Evolutionary conservation across 2,888 invertebrate species (phyloP), one percentile per base, ranked within the genome.

Genomic region (Oligia latruncula): DNA sequence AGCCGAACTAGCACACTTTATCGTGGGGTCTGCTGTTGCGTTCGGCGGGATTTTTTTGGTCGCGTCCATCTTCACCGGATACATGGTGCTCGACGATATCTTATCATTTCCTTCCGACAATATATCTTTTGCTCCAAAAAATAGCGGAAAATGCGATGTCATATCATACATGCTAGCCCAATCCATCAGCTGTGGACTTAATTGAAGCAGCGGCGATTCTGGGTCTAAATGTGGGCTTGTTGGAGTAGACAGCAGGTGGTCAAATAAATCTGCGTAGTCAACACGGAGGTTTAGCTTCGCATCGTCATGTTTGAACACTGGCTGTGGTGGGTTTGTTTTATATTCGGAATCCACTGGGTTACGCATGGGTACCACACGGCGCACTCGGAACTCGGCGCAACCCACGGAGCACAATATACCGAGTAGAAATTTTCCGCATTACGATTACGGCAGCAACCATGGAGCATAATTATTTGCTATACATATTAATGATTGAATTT

Each of bases 371-470:
- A 68, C 29, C 35, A 87, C 73, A 40, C 76, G 74, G 9, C 79
- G 76, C 5, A 68, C 5, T 15, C 29, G n/a, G 9, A 62, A n/a
- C 8, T 67, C 43, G 29, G 4, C 1, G 9, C 64, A 49, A 1
- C 29, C 35, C 29, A 87, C 75, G 23, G 49, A 80, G 66, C 78
- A 64, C 20, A 80, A 23, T 70, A 80, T 64, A 17, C 66, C 35
- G 4, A 85, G 11, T 23, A 85, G 60, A 55, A 52, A 81, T 43
- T 17, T 75, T 71, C 67, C 62, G 55, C 89, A 89, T 87, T 40
- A 82, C 73, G 77, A 75, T 78, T 71, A 46, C 29, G 49, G 52
- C 49, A 66, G 52, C 20, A 40, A 73, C 43, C 23, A 62, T 68
- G 43, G 67, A 49, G 1, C 29, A 74, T 82, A n/a, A 35, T 73